Conservation (phyloP, 2,888 invertebrate genomes). For the Agriopis leucophaearia region DNA sequence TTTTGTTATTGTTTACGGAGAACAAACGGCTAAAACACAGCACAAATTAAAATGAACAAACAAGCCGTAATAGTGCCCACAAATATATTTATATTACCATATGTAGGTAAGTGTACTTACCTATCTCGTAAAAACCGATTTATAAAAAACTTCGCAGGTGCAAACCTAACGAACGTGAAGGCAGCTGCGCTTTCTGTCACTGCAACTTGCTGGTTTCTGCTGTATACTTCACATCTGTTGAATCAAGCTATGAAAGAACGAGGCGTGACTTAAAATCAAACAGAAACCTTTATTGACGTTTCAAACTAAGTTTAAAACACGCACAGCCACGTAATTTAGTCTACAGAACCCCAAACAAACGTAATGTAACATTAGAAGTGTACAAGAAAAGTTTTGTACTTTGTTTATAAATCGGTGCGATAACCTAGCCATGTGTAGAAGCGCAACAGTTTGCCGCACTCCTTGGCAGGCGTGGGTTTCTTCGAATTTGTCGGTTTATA, state of each 20-base stretch:
- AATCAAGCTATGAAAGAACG: constrained; percentile 32
- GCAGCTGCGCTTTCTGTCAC: constrained; percentile 54
- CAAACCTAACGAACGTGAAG: constrained; percentile 55
- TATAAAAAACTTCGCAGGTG: constrained; percentile 58
- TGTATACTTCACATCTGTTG: constrained; percentile 55
- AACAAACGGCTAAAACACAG: too few species aligned
- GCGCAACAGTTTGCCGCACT: constrained; percentile 67
- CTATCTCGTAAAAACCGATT: constrained; percentile 40
- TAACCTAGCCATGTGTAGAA: constrained; percentile 71
- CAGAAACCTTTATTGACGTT: constrained; percentile 70
- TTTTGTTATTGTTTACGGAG: too few species aligned
- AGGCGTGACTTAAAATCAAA: constrained; percentile 76
- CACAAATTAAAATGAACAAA: too few species aligned
- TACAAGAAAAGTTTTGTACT: constrained; percentile 68
- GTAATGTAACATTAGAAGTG: constrained; percentile 60
- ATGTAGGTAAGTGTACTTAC: too few species aligned
- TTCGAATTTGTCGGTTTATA: constrained; percentile 78
- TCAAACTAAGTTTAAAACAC: constrained; percentile 71
- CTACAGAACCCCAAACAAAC: constrained; percentile 66
- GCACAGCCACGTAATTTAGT: constrained; percentile 66
- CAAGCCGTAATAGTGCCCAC: too few species aligned
- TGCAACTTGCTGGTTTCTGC: constrained; percentile 28
- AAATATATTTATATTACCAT: too few species aligned
- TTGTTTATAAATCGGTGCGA: constrained; percentile 70
- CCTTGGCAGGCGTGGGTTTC: constrained; percentile 61